Evolutionary conservation across 2,113 vertebrate genomes (phyloP).

Genomic region (Vidua chalybeata): DNA sequence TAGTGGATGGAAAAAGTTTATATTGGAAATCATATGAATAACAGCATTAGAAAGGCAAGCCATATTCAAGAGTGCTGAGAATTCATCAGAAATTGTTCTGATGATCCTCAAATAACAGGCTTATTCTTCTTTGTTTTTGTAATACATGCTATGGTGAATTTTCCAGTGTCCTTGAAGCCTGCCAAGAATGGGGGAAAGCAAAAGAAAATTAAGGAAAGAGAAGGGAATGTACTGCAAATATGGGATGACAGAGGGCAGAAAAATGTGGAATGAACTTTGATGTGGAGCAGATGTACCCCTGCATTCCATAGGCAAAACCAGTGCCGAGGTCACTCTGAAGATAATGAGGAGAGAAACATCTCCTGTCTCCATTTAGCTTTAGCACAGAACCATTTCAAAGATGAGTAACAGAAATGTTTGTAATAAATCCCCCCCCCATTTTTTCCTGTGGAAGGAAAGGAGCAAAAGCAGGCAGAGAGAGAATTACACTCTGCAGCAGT

Average conservation of each 20-base stretch:
- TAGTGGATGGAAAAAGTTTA: constrained; percentile 18
- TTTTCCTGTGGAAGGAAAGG: neutral
- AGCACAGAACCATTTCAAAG: neutral
- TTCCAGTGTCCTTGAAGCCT: constrained; percentile 34
- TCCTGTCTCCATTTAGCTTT: neutral
- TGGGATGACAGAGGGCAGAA: constrained; percentile 29
- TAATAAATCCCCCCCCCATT: neutral
- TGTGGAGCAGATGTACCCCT: constrained; percentile 59
- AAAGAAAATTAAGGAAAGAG: constrained; percentile 3
- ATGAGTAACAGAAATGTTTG: neutral
- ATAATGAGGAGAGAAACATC: neutral
- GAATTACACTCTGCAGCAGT: neutral
- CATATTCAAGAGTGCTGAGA: constrained; percentile 8
- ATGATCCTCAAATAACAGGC: constrained; percentile 41
- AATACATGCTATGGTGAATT: neutral
- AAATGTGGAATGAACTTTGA: constrained; percentile 56
- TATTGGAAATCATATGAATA: constrained; percentile 50
- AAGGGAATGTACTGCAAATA: constrained; percentile 29
- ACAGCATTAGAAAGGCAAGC: constrained; percentile 25
- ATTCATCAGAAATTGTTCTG: constrained; percentile 44
- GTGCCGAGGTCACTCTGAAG: neutral
- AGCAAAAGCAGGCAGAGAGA: neutral
- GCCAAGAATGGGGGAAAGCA: constrained; percentile 28
- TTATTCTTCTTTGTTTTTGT: constrained; percentile 42
- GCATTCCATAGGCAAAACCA: constrained; percentile 38